Conservation (phyloP, 2,797 vertebrate species). For the Rhinogobio ventralis region DNA sequence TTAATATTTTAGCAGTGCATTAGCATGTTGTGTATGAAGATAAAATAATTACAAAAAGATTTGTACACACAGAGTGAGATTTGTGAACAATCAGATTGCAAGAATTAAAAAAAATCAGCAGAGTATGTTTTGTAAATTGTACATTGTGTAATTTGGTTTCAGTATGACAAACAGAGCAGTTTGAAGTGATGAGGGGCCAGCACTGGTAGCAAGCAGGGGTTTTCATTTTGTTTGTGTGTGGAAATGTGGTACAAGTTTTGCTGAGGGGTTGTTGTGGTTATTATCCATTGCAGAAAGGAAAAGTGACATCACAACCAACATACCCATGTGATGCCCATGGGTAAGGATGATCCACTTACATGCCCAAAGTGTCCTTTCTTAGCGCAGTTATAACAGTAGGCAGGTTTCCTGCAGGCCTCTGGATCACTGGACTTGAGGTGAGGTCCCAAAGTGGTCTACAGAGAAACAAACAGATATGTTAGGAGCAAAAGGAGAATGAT, state of each 20-base stretch:
- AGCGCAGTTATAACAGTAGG: conserved; percentile 82
- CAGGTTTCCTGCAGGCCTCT: conserved; percentile 53
- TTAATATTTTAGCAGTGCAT: background rate
- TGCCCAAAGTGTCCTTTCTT: conserved; percentile 77
- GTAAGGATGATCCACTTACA: conserved; percentile 67
- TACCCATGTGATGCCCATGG: background rate
- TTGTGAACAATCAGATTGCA: background rate
- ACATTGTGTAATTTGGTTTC: background rate
- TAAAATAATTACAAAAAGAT: background rate
- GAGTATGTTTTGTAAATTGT: background rate
- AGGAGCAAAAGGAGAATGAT: background rate
- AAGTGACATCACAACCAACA: background rate
- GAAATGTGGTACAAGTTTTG: background rate
- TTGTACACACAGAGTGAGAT: background rate
- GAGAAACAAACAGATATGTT: background rate
- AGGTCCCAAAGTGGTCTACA: conserved; percentile 69
- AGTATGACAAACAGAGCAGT: background rate
- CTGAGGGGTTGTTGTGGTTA: background rate
- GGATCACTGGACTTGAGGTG: conserved; percentile 43
- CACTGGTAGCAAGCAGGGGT: background rate
- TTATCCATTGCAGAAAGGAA: background rate
- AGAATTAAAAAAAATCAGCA: background rate
- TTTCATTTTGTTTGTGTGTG: background rate
- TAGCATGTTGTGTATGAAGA: background rate
- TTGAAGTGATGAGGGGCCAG: background rate